Base-by-base conservation (phyloP, 2,113 vertebrate species). In the Centropus unirufus region DNA sequence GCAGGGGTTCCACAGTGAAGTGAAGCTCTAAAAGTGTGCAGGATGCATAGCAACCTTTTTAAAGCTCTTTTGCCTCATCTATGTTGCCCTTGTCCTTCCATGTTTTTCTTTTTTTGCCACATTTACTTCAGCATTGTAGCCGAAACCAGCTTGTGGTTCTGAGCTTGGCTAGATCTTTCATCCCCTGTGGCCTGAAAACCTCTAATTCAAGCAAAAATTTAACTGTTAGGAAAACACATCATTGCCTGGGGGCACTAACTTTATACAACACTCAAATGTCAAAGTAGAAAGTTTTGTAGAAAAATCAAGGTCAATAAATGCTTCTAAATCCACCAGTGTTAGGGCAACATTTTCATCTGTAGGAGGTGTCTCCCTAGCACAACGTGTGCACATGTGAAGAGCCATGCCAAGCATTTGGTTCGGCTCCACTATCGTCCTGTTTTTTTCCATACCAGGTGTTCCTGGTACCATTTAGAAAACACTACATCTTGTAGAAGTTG, bases 1-100 rank as follows among this genome's bases (percentile, higher is more conserved):
- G 36, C 3, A 29, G n/a, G 29, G 12, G 15, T 62, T 66, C 40
- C 17, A 26, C 17, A 10, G 32, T 4, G 20, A 72, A 57, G 62
- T 34, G 32, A 32, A 42, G n/a, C 0, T 1, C 20, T 5, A 8
- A 40, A 12, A 44, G n/a, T 0, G 0, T 10, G 61, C 32, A 49
- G 83, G 46, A 30, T 2, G 6, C 11, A 4, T 1, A 34, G 34
- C 30, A 70, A 46, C 32, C 12, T 18, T 57, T 30, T 46, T 36
- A 29, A 52, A 79, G 36, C n/a, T 39, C 15, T 27, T 58, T 69
- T 54, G 20, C 58, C 58, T 85, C 40, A 36, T 26, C 32, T 39
- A 1, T 4, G 10, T 57, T 0, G 0, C 22, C 59, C 17, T n/a
- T 47, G 23, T 34, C 21, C 6, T 70, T 26, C 39, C 18, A 6